Conservation (phyloP, 2,113 vertebrate genomes). For the Vulpes ferrilata region DNA sequence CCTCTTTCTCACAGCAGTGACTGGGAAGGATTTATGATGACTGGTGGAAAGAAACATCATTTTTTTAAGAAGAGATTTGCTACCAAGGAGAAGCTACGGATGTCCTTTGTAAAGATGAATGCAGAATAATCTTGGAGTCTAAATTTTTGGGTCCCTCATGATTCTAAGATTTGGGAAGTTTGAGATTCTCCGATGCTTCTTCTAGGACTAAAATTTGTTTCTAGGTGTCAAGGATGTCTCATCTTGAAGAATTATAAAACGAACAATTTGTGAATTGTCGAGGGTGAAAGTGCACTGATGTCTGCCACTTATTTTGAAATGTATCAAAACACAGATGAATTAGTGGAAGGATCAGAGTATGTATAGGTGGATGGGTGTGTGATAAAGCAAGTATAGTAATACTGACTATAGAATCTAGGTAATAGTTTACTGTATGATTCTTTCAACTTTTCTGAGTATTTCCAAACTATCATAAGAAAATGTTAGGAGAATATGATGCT, state of each 20-base stretch:
- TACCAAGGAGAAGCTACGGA: background rate
- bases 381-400: background rate
- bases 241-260: background rate
- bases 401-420: background rate
- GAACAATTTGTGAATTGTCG: background rate
- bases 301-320: background rate
- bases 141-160: background rate
- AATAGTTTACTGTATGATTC: background rate
- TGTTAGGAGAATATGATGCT: background rate
- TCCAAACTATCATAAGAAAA: background rate
- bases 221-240: background rate
- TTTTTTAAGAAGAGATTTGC: background rate
- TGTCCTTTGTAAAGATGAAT: background rate
- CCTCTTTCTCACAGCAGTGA: background rate
- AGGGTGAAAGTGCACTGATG: background rate
- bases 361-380: background rate
- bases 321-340: background rate
- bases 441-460: background rate
- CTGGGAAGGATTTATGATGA: background rate
- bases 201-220: background rate
- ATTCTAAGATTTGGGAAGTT: background rate
- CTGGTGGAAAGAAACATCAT: background rate
- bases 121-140: background rate
- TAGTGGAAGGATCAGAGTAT: background rate
- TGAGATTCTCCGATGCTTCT: background rate